phyloP scores from a whole-genome alignment of 2,888 invertebrate species.

The Drosophila macrospina region DNA sequence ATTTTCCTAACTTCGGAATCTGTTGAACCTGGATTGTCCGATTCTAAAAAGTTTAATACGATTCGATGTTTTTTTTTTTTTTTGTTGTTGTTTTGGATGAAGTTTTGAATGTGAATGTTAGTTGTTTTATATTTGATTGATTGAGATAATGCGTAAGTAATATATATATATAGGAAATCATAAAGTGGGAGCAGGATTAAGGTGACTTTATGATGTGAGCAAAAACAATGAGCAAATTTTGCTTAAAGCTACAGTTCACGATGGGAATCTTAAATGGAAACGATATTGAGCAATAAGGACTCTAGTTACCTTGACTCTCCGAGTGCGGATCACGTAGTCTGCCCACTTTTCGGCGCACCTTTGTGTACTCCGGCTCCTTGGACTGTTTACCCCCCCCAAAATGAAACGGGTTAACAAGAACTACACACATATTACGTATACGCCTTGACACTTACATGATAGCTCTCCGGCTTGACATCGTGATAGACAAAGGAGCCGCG shows the following conservation, averaged over 20 bases:
- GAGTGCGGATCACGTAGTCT: constrained; percentile 92
- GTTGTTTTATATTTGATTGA: constrained; percentile 43
- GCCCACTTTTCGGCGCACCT: constrained; percentile 93
- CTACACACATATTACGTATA: not conserved
- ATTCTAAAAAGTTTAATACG: constrained; percentile 89
- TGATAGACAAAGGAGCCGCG: constrained; percentile 95
- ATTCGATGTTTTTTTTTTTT: constrained; percentile 83
- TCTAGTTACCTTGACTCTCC: constrained; percentile 91
- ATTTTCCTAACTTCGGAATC: constrained; percentile 98
- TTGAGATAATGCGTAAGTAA: constrained; percentile 31
- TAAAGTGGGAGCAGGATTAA: constrained; percentile 30
- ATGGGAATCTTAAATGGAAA: constrained; percentile 16
- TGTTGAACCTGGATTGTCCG: constrained; percentile 97
- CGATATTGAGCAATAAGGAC: constrained; percentile 20
- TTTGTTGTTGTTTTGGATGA: constrained; percentile 41
- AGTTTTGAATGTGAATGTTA: constrained; percentile 67
- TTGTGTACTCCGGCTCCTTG: constrained; percentile 93
- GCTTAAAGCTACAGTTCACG: constrained; percentile 63
- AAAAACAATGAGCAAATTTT: constrained; percentile 70
- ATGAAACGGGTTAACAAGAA: not conserved
- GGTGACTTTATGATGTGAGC: constrained; percentile 29
- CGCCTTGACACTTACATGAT: constrained; percentile 82
- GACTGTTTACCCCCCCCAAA: constrained; percentile 63
- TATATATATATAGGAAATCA: constrained; percentile 23
- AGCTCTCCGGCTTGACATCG: constrained; percentile 90